These are phyloP conservation scores for Trichechus manatus DNA, from an alignment of 2,113 vertebrate species.

Conservation along the genomic window DNA sequence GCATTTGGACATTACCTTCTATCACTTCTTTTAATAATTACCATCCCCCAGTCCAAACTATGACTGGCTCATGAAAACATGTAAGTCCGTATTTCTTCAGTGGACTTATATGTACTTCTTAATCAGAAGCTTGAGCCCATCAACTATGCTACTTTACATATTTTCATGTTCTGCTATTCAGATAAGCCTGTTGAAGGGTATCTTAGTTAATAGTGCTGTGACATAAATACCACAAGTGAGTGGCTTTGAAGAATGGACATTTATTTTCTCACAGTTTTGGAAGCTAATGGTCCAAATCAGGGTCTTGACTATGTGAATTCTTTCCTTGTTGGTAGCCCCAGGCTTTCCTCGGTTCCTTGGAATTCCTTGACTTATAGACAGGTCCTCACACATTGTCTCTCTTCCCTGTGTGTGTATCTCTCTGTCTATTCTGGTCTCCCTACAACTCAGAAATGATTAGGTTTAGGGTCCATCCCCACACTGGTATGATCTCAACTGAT, in stretches of 20 bases:
- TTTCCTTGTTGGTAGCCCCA: neutral
- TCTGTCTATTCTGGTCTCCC: neutral
- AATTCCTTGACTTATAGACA: neutral
- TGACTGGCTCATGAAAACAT: neutral
- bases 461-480: neutral
- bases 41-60: neutral
- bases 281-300: too few species aligned
- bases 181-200: neutral
- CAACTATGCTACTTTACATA: neutral
- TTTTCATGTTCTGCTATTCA: neutral
- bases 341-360: neutral
- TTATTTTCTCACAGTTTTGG: too few species aligned
- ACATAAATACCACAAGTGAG: too few species aligned
- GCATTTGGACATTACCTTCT: neutral
- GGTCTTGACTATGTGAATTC: neutral
- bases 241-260: too few species aligned
- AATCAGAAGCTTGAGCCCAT: neutral
- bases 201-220: too few species aligned
- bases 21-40: neutral
- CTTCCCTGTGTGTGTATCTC: neutral
- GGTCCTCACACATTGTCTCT: neutral
- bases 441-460: neutral
- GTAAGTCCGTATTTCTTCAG: neutral
- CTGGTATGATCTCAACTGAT: too few species aligned
- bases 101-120: slow-evolving; percentile 20